Evolutionary conservation across 2,888 invertebrate species (phyloP), one percentile per base, ranked within the genome.

Genomic region (Lamproptera curius): DNA sequence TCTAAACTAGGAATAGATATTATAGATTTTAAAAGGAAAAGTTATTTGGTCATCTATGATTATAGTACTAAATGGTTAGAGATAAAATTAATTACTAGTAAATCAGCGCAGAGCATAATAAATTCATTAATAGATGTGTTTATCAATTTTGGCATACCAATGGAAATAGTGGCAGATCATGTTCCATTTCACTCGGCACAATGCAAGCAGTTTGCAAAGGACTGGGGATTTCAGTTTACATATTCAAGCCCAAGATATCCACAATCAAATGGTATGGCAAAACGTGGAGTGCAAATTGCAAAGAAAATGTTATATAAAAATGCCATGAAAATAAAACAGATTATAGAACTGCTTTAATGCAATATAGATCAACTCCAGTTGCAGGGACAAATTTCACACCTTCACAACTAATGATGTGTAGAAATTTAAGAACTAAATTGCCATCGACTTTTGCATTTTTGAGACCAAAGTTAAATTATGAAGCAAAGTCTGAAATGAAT

Each of bases 151-250:
- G 58, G 57, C 4, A 39, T 54, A 10, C 59, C 58, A 16, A 36
- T n/a, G 8, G 31, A 11, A 11, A 6, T 31, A n/a, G 11, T 31
- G 1, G n/a, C 31, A 2, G 34, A 43, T 42, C 42, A 46, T 42
- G 5, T 43, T 23, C 13, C 23, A 15, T 20, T 31, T 20, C 16
- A 20, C 55, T 63, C 65, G 61, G 61, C 63, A 55, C 59, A 52
- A 42, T 46, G n/a, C 11, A 5, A 13, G 9, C 15, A 14, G 5
- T 36, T 36, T 16, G 36, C 36, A 2, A 3, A 6, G n/a, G 36
- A 36, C 15, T 36, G 15, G 36, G 36, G 36, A 2, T 36, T 36
- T 15, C 9, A 36, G 8, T 36, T 15, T n/a, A 36, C 1, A 9
- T 15, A 16, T 15, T 36, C 16, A 10, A 36, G 36, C 8, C 17